A percentile compares a stretch with the other conserved stretches of the same genome.
These are phyloP conservation scores for Coptodon bakossiorum DNA, from an alignment of 2,113 vertebrate genomes.

Conservation along the genomic window DNA sequence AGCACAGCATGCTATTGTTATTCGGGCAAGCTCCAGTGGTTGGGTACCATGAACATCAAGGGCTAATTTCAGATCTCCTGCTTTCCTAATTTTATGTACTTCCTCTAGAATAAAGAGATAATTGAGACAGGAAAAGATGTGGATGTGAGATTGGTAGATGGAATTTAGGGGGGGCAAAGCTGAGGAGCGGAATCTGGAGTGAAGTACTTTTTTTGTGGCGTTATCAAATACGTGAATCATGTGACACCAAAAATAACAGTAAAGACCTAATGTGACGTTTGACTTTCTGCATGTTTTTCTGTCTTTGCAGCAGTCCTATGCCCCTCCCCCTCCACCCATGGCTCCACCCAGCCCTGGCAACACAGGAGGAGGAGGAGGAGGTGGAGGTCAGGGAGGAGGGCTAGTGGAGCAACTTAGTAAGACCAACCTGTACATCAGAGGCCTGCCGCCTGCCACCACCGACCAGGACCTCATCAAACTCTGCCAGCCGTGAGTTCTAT, in stretches of 20 bases:
- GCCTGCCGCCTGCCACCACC: slow-evolving; percentile 87
- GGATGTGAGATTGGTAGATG: not conserved
- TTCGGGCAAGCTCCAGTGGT: not conserved
- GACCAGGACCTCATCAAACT: slow-evolving; percentile 79
- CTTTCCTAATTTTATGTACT: slow-evolving; percentile 24
- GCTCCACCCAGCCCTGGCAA: slow-evolving; percentile 97
- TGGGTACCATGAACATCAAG: slow-evolving; percentile 1
- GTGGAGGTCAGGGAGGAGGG: slow-evolving; percentile 75
- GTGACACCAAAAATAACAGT: not conserved
- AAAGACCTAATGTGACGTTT: not conserved
- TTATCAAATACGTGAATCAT: not conserved
- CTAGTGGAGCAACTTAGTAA: slow-evolving; percentile 94
- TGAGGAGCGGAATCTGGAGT: not conserved
- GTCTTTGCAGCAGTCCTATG: slow-evolving; percentile 88
- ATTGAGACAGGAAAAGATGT: slow-evolving; percentile 5
- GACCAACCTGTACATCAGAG: slow-evolving; percentile 99
- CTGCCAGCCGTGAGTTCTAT: slow-evolving; percentile 72
- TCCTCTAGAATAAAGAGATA: slow-evolving; percentile 27
- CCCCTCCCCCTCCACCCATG: slow-evolving; percentile 79
- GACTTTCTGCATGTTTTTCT: not conserved
- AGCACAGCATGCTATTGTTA: not conserved
- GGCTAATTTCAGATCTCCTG: slow-evolving; percentile 16
- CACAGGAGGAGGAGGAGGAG: slow-evolving; percentile 77
- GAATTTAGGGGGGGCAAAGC: not conserved
- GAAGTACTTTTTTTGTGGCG: not conserved